Percentiles rank a stretch among this genome's conserved stretches.
Evolutionary conservation across 2,888 invertebrate species (phyloP).

Genomic region (Drosophila kambysellisi): DNA sequence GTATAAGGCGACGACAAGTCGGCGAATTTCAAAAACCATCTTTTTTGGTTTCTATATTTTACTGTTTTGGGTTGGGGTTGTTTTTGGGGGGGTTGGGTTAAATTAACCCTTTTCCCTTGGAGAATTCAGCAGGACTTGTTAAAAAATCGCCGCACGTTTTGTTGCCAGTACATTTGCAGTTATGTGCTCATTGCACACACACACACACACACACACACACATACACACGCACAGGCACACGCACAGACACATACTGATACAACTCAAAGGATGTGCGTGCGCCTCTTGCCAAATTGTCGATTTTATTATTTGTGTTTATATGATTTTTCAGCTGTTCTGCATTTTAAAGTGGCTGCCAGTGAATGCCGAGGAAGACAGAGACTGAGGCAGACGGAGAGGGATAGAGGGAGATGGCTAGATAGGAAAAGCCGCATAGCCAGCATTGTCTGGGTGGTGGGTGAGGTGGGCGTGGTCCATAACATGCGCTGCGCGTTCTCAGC

Average conservation of each 20-base stretch:
- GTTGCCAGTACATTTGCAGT: constrained; percentile 79
- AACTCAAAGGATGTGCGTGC: constrained; percentile 62
- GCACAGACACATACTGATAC: constrained; percentile 8
- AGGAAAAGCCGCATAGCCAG: constrained; percentile 17
- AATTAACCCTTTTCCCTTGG: constrained; percentile 60
- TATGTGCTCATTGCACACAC: constrained; percentile 73
- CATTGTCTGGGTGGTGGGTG: background rate
- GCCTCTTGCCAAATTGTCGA: constrained; percentile 81
- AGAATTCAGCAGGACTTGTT: constrained; percentile 56
- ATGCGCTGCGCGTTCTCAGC: constrained; percentile 75
- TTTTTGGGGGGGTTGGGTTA: constrained; percentile 3
- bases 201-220: constrained; percentile 41
- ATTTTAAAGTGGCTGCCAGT: constrained; percentile 73
- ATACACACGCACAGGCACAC: constrained; percentile 12
- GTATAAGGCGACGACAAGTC: constrained; percentile 46
- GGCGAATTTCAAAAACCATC: constrained; percentile 33
- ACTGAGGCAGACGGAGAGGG: background rate
- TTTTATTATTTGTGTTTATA: constrained; percentile 84
- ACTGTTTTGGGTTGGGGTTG: constrained; percentile 4
- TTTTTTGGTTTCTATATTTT: constrained; percentile 16
- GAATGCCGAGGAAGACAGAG: background rate
- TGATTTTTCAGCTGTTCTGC: constrained; percentile 81
- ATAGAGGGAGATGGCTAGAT: background rate
- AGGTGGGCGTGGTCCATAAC: constrained; percentile 44
- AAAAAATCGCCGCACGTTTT: constrained; percentile 74